Base-by-base conservation (phyloP, 53 echinoderm and acorn worm genomes). In the Echinarachnius parma region DNA sequence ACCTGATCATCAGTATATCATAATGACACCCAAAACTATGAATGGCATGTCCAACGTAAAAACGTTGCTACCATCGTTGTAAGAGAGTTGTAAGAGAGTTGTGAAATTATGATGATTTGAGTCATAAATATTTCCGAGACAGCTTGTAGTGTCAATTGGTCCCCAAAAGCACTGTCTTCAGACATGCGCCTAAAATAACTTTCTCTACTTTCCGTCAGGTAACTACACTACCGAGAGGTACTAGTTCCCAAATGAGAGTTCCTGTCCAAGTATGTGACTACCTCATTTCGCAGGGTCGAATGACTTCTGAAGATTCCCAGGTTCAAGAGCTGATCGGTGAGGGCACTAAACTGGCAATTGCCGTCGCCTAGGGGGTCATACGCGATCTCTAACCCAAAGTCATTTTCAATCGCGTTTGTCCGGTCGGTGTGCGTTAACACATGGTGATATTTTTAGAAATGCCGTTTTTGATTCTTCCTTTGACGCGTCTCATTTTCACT, bases 331-430 rank as follows among this genome's bases (percentile, higher is more conserved):
- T 72, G 72, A 37, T 53, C 34, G 20, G 54, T 31, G 53, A 72
- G 15, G 26, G 72, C 72, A 72, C 55, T 23, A 28, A 72, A 72
- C 46, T 72, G 72, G 72, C 55, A 72, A 54, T 72, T 72, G 24
- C 72, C 54, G 37, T 72, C 55, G 21, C 55, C 72, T 4, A 3
- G 15, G 42, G 54, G 72, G 36, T 72, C 72, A 37, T 72, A 33
- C 34, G 32, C 14, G 20, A 72, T 46, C 31, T 31, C 56, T 21
- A 72, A 37, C 19, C 36, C 72, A 54, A 53, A 54, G 35, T 72
- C 45, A 35, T 54, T 72, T 42, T 37, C 23, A 33, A 72, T 32
- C 21, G 53, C 34, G 25, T 72, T 28, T 14, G 32, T 72, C 34
- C 35, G 39, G 35, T 37, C 28, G 5, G 32, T 55, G 24, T 72